Evolutionary conservation across 2,888 invertebrate species (phyloP), one percentile per base, ranked within the genome.

Genomic region (Phania funesta): DNA sequence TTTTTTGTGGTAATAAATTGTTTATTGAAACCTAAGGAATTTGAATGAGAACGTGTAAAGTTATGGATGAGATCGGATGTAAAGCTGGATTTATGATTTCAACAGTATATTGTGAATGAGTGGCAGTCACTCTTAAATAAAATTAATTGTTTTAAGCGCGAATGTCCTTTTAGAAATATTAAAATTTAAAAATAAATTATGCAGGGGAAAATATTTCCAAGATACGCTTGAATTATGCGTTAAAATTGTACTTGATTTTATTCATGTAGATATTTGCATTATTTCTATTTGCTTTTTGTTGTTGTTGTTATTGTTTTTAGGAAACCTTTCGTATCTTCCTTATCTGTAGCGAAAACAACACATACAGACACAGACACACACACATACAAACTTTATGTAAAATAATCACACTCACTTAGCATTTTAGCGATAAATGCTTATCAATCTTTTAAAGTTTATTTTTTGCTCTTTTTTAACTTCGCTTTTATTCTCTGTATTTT

Each of bases 11-110:
- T 20, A 41, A 56, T 24, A 24, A 35, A 48, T 11, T 50, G n/a
- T 29, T 74, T 64, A 16, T 76, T 80, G 5, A 70, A 22, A 38
- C 82, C 85, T 58, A 83, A 22, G 35, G 93, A 93, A 87, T 93
- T 93, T 5, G 93, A 92, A 86, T 93, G 92, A 86, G 93, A 93
- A 86, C 93, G 92, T n/a, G n/a, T 85, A 93, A 91, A 44, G 92
- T 92, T 89, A 92, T 90, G 46, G 93, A 92, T 56, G 91, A 92
- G 67, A 93, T 87, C 26, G 91, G 86, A 26, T 92, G 92, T 65
- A 91, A 89, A 78, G 93, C 88, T 24, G 93, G 93, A 88, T 93
- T 93, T 46, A 92, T 90, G 86, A 91, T 91, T 87, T 93, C 93
- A 85, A 93, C 93, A 50, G 89, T 86, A 78, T 91, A 91, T 86